Evolutionary conservation across 2,113 vertebrate genomes (phyloP), one percentile per base, ranked within the genome.

Genomic region (Suncus etruscus): DNA sequence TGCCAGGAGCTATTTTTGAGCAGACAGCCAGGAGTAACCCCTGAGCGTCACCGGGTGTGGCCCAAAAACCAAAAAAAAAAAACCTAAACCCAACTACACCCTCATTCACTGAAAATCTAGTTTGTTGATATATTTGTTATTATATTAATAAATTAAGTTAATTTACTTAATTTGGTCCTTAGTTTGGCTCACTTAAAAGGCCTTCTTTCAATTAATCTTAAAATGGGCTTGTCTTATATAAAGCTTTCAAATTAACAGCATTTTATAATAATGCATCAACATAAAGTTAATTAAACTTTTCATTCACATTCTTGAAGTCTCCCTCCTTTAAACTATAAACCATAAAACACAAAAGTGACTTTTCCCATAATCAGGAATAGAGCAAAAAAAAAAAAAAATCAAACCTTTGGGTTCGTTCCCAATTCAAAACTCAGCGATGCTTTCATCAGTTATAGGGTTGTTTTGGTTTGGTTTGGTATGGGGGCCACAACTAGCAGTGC

Each of bases 271-370:
- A 80, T 50, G 51, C 48, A 84, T 5, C 63, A 14, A 61, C 27
- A 47, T 65, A 95, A 94, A 87, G 90, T 95, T 79, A 87, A 89
- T 70, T 47, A 92, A 81, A 81, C 51, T 61, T 89, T 85, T 86
- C 50, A 87, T 81, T 90, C 63, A 93, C 32, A 87, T 80, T 95
- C 79, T 92, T 89, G 51, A 61, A 93, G 32, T 79, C 69, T 83
- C 45, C 88, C n/a, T 16, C 48, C 29, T 89, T 90, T 22, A 47
- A 50, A 77, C 11, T 90, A 7, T 76, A 79, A 93, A 82, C 12
- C 29, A 90, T 10, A 29, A 16, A 92, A 92, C 22, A 83, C n/a
- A 63, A 29, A 77, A 58, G 11, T 66, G n/a, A 82, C 48, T 85
- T 88, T 77, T 73, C 29, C 74, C 89, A 58, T 45, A 69, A 54